These are phyloP conservation scores for Pardalotus punctatus DNA, from an alignment of 2,113 vertebrate species.

Conservation along the genomic window DNA sequence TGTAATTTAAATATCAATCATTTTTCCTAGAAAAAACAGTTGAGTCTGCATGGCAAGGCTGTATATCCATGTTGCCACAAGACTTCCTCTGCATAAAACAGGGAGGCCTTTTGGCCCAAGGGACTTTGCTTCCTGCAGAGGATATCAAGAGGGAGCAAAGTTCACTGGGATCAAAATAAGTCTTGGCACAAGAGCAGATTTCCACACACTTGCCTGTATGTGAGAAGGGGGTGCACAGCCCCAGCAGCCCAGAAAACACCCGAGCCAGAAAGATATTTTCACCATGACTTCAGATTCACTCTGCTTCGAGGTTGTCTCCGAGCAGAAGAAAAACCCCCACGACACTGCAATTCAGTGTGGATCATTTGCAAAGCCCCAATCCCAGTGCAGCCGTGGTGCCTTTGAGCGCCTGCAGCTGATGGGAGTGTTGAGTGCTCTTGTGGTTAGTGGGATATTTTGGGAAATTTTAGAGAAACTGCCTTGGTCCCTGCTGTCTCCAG, in stretches of 20 bases:
- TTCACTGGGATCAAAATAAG: background rate
- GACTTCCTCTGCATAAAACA: background rate
- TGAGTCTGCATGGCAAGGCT: background rate
- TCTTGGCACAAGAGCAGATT: background rate
- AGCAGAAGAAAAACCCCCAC: background rate
- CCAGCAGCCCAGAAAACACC: background rate
- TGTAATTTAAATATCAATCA: background rate
- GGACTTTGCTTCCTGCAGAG: background rate
- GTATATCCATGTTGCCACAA: background rate
- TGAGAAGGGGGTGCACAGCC: background rate
- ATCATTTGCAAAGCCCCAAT: background rate
- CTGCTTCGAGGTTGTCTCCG: background rate
- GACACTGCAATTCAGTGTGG: fast-evolving
- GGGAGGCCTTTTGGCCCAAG: background rate
- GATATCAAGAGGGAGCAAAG: background rate
- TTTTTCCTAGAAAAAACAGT: background rate
- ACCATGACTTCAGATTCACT: background rate
- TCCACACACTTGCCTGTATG: background rate
- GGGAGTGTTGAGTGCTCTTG: background rate
- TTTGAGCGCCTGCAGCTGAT: background rate
- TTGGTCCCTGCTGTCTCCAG: background rate
- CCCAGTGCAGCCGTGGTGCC: fast-evolving
- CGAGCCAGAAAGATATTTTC: background rate
- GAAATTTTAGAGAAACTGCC: background rate
- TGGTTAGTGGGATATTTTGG: background rate